Evolutionary conservation across 2,113 vertebrate species (phyloP), one percentile per base, ranked within the genome.

Genomic region (Myocastor coypus): DNA sequence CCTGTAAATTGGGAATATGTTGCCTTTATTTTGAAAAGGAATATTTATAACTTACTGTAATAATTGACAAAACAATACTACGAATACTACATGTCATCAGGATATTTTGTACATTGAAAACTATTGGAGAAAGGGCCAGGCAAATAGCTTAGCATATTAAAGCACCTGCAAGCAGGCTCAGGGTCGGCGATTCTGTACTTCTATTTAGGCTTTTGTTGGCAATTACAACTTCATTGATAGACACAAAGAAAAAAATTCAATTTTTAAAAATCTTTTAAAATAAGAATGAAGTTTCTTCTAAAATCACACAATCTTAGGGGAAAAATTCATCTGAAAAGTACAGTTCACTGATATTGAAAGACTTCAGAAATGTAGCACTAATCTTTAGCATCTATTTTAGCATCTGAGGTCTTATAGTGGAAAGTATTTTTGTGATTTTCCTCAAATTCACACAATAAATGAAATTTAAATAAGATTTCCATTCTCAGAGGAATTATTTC

Each of bases 401-500:
- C 83, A 50, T n/a, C 7, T 64, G 42, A 78, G 11, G 16, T 71
- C 14, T 92, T 91, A 68, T 12, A 52, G 26, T 77, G 9, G 10
- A 69, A 95, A 34, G 37, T 7, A 14, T 14, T 66, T 81, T 64
- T 84, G 55, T 71, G n/a, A 68, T 89, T 87, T 52, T 86, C 66
- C 11, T 83, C 20, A 91, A 96, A 78, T 83, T 50, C 59, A 86
- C 85, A 83, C 20, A 96, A 75, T 26, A 32, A 22, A 55, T 82
- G 12, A 84, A 82, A 92, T 28, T 75, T 88, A 92, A 52, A 17
- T 55, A 32, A 63, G 22, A 59, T 83, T 85, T 89, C 10, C 42
- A 55, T 95, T 97, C 50, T 93, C 90, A 46, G 57, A 81, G 85
- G 37, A 50, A 46, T n/a, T 66, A 50, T 89, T 42, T 80, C 40